phyloP scores from a whole-genome alignment of 2,113 vertebrate genomes.

The Saccopteryx leptura region DNA sequence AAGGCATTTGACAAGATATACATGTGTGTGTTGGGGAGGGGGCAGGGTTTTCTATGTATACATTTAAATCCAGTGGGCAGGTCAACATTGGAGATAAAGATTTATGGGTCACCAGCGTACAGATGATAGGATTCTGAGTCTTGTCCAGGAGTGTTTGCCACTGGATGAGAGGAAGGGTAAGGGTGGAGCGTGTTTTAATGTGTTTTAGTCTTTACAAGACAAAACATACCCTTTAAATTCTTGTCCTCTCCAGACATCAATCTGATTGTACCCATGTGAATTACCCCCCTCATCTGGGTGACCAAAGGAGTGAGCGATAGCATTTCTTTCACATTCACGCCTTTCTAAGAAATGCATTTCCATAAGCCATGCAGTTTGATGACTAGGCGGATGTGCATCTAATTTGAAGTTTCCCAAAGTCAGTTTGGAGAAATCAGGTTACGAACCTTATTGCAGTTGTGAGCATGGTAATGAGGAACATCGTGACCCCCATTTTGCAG shows the following conservation, averaged over 20 bases:
- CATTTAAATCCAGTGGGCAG: no score
- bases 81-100: no score
- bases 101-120: no score
- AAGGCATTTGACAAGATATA: no score
- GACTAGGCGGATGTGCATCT: fast-evolving
- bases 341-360: not conserved
- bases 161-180: no score
- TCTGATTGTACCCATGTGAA: not conserved
- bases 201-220: no score
- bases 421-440: not conserved
- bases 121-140: no score
- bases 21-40: no score
- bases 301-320: not conserved
- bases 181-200: no score
- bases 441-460: not conserved
- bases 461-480: not conserved
- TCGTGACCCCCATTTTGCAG: not conserved
- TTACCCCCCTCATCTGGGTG: not conserved
- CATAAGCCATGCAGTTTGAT: not conserved
- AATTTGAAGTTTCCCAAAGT: not conserved
- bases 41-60: no score
- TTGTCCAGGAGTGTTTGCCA: no score
- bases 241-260: not conserved
- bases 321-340: not conserved
- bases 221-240: no score